Conservation (phyloP, 2,797 vertebrate species). For the Lepus townsendii region DNA sequence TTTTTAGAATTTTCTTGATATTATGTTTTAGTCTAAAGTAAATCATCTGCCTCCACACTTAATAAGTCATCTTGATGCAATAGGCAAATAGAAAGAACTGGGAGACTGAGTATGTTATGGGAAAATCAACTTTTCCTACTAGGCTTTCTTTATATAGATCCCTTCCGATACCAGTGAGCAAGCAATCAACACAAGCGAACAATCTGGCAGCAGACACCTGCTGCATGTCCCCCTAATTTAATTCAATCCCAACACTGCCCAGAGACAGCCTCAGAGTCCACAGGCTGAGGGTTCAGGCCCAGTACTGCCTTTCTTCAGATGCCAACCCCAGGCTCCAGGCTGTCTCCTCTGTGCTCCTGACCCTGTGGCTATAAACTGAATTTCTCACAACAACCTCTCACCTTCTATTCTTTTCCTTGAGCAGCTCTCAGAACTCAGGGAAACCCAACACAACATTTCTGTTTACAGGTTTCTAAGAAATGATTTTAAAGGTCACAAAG, state of each 20-base stretch:
- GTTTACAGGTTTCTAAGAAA: too few relatives aligned
- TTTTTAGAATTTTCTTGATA: background rate
- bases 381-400: background rate
- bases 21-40: background rate
- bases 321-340: too few relatives aligned
- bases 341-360: background rate
- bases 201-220: background rate
- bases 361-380: background rate
- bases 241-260: background rate
- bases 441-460: background rate
- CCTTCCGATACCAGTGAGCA: background rate
- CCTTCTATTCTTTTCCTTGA: background rate
- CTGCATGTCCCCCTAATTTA: too few relatives aligned
- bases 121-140: background rate
- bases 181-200: rapidly evolving
- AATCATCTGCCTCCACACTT: background rate
- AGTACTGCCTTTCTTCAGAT: too few relatives aligned
- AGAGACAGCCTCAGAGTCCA: background rate
- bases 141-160: too few relatives aligned
- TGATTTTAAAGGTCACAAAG: background rate
- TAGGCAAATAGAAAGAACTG: background rate
- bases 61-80: background rate
- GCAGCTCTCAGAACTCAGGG: background rate
- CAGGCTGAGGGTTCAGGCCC: background rate
- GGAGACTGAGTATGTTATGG: background rate